A percentile compares a stretch with the other conserved stretches of the same genome.
Evolutionary conservation across 2,888 invertebrate genomes (phyloP).

Genomic region (Salpingus planirostris): DNA sequence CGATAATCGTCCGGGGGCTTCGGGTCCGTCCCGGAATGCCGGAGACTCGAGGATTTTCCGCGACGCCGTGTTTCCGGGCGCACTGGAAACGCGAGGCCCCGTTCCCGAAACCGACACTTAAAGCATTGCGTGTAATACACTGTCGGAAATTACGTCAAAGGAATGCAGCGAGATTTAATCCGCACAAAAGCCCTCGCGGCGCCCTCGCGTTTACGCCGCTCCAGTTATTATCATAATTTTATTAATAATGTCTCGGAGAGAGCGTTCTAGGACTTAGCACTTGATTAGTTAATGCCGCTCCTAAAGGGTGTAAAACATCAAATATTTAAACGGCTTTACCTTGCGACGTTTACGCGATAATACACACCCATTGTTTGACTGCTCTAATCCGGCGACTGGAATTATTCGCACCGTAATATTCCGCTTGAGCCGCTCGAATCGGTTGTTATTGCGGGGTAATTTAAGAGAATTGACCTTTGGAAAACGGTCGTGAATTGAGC

Average conservation of each 20-base stretch:
- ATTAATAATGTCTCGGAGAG: conserved; percentile 10
- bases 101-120: conserved; percentile 9
- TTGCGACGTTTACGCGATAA: no score
- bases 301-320: background rate
- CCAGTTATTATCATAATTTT: conserved; percentile 10
- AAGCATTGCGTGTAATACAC: conserved; percentile 3
- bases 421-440: no score
- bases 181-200: conserved; percentile 8
- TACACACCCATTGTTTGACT: no score
- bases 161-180: conserved; percentile 17
- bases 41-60: conserved; percentile 1
- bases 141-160: conserved; percentile 18
- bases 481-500: no score
- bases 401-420: conserved; percentile 8
- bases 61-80: no score
- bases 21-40: no score
- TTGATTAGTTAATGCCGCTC: conserved; percentile 7
- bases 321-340: conserved; percentile 1
- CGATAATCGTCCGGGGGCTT: no score
- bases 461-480: no score
- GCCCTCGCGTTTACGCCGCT: conserved; percentile 5
- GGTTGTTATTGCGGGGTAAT: no score
- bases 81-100: no score
- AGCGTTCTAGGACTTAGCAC: conserved; percentile 4
- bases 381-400: no score